Base-by-base conservation (phyloP, 23 tunicate genomes). In the Oikopleura dioica region DNA sequence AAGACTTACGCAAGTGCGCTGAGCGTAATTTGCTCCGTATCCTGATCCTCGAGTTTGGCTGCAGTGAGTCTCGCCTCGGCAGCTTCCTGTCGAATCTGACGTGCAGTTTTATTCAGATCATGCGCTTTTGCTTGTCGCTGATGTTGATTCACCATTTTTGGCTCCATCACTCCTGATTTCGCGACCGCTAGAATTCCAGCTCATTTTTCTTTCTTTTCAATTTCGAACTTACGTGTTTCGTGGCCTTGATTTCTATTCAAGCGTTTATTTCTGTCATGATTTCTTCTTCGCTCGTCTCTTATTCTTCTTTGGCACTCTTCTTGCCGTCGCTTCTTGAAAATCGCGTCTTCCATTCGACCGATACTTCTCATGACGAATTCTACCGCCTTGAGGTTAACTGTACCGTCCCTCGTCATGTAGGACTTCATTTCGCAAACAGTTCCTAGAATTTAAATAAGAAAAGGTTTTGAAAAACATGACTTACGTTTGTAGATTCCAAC, bases 361-460 rank as follows among this genome's bases (percentile, higher is more conserved):
- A 91, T 91, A 35, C 87, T 82, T 50, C 78, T 55, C 97, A 91
- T 91, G 35, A 91, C 85, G 69, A 80, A 80, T 68, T 91, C 97
- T 2, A 91, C 92, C 2, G 92, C 75, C n/a, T 67, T 34, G 26
- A 91, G 78, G 59, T 86, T 80, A 1, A 82, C 79, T 24, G 59
- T 38, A 1, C 97, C 97, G 59, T 91, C 85, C 35, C 76, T 76
- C 0, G 97, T 91, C 29, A 91, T 51, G 38, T 85, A 91, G 16
- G 87, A 87, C 87, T 83, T 72, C 0, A 23, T 0, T 33, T 36
- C 0, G 1, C 30, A 26, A 1, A 79, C 34, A 26, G 36, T 35
- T 0, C 0, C 29, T 32, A 0, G 35, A 35, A 35, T 29, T 68
- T 24, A 21, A 35, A 68, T 24, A 68, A 29, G 31, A 35, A 24